Evolutionary conservation across 2,113 vertebrate genomes (phyloP).

Genomic region (Gobius niger): DNA sequence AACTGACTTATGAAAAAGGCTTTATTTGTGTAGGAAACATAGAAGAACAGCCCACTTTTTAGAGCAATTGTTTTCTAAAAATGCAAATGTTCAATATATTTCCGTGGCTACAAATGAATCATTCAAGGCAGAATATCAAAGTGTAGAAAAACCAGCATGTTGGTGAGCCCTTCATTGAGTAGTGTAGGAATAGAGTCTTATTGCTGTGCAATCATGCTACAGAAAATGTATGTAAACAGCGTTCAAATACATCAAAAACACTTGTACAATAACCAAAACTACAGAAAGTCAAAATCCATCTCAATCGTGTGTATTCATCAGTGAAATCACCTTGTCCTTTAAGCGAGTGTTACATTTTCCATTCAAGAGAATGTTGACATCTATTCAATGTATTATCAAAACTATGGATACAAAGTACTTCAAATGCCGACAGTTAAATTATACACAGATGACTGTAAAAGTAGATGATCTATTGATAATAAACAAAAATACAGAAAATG

Average conservation of each 20-base stretch:
- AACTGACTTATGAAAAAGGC: neutral
- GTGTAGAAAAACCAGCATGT: conserved; percentile 25
- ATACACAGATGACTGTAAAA: neutral
- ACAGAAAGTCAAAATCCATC: conserved; percentile 1
- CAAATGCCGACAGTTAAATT: conserved; percentile 18
- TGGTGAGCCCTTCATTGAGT: conserved; percentile 20
- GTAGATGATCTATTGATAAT: conserved; percentile 3
- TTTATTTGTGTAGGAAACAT: conserved; percentile 44
- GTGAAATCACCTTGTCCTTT: neutral
- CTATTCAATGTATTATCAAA: no score
- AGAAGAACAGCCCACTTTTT: no score
- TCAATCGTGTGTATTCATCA: neutral
- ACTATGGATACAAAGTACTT: neutral
- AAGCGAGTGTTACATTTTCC: no score
- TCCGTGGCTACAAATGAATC: conserved; percentile 30
- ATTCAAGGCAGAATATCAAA: conserved; percentile 30
- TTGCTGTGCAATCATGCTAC: conserved; percentile 23
- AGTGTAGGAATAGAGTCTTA: conserved; percentile 18
- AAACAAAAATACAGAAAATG: neutral
- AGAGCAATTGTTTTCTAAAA: no score
- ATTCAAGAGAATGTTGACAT: no score
- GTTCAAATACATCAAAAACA: neutral
- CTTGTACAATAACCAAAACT: conserved; percentile 3
- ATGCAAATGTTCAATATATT: no score
- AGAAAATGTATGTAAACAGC: conserved; percentile 13